Evolutionary conservation across 2,888 invertebrate species (phyloP).

Genomic region (Ptilodon capucinus): DNA sequence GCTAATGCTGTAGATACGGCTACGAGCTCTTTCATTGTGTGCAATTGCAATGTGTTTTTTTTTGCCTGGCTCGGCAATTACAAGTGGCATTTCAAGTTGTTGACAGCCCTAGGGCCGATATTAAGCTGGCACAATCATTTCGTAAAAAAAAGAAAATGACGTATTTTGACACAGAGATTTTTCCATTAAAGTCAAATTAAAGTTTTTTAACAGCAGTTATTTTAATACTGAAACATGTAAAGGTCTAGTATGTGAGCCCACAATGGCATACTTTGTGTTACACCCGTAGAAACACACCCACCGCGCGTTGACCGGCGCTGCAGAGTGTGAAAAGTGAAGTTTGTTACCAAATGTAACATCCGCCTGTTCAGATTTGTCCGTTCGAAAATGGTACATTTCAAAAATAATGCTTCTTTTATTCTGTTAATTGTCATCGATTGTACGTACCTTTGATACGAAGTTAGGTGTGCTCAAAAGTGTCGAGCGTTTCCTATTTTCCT

Average conservation of each 20-base stretch:
- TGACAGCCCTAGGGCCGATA: slow-evolving; percentile 41
- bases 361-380: slow-evolving; percentile 11
- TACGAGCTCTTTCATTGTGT: slow-evolving; percentile 43
- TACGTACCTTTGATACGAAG: background rate
- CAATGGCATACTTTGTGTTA: slow-evolving; percentile 16
- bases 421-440: background rate
- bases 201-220: slow-evolving; percentile 21
- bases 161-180: no score
- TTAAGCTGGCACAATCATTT: slow-evolving; percentile 22
- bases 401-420: background rate
- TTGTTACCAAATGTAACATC: slow-evolving; percentile 30
- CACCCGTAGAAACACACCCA: slow-evolving; percentile 29
- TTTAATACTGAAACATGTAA: slow-evolving; percentile 19
- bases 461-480: background rate
- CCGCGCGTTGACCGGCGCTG: slow-evolving; percentile 51
- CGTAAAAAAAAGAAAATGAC: background rate
- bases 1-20: slow-evolving; percentile 43
- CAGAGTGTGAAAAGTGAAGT: slow-evolving; percentile 43
- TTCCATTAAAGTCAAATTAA: background rate
- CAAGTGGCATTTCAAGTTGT: slow-evolving; percentile 35
- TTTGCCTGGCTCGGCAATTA: slow-evolving; percentile 35
- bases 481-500: background rate
- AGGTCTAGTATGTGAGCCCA: slow-evolving; percentile 12
- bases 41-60: slow-evolving; percentile 30
- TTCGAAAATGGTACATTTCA: background rate